Evolutionary conservation across 2,888 invertebrate genomes (phyloP).

Genomic region (Eristalinus sepulchralis): DNA sequence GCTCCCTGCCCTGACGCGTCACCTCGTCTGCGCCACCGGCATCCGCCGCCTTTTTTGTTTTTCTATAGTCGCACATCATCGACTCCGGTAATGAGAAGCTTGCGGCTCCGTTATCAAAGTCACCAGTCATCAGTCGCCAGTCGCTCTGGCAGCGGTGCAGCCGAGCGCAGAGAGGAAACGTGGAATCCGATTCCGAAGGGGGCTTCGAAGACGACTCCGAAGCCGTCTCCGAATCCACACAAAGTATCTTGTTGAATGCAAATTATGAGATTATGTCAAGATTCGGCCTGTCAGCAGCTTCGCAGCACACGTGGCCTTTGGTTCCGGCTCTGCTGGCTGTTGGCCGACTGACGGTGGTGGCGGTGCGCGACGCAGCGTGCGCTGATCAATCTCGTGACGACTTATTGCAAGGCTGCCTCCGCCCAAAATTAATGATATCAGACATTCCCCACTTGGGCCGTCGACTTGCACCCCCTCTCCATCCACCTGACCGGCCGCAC

Average conservation of each 20-base stretch:
- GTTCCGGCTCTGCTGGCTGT: conserved; percentile 43
- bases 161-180: not conserved
- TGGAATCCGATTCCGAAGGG: not conserved
- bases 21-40: not conserved
- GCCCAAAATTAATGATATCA: conserved; percentile 45
- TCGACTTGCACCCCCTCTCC: not conserved
- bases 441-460: conserved; percentile 38
- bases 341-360: too few relatives aligned
- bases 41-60: not conserved
- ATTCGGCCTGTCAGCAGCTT: conserved; percentile 34
- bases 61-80: conserved; percentile 51
- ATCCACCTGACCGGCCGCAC: not conserved
- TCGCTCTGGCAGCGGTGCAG: conserved; percentile 5
- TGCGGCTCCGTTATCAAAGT: conserved; percentile 29
- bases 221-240: conserved; percentile 22
- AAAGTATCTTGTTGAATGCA: conserved; percentile 61
- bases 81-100: conserved; percentile 46
- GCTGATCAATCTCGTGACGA: conserved; percentile 27
- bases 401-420: conserved; percentile 36
- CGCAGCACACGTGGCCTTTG: conserved; percentile 30
- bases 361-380: conserved; percentile 1
- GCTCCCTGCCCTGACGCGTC: not conserved
- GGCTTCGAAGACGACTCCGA: too few relatives aligned
- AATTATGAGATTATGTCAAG: conserved; percentile 67
- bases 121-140: not conserved